Percentiles rank a stretch among this genome's conserved stretches.
phyloP scores from a whole-genome alignment of 2,888 invertebrate species.

The Aporophyla nigra region DNA sequence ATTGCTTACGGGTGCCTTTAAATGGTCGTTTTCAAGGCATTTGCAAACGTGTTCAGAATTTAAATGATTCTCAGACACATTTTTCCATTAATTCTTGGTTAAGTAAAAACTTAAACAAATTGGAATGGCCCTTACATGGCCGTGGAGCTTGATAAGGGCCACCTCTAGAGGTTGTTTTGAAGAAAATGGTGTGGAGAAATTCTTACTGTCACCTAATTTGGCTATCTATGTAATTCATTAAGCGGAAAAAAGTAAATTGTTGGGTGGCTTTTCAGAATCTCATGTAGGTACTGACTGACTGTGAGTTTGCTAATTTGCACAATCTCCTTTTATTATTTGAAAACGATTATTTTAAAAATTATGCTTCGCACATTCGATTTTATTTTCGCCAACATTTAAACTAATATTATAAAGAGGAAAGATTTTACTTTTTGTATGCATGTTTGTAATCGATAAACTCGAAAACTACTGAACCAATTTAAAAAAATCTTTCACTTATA shows the following conservation, averaged over 20 bases:
- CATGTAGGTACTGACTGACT: too few relatives aligned
- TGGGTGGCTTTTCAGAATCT: background rate
- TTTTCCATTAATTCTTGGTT: slow-evolving; percentile 32
- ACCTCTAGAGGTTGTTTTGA: background rate
- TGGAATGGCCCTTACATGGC: slow-evolving; percentile 15
- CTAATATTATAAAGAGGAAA: too few relatives aligned
- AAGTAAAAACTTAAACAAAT: slow-evolving; percentile 48
- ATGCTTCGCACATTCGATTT: background rate
- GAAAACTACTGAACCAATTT: too few relatives aligned
- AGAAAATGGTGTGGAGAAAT: background rate
- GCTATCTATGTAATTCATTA: background rate
- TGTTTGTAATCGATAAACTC: too few relatives aligned
- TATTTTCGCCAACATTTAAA: background rate
- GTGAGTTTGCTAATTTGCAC: background rate
- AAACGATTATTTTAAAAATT: background rate
- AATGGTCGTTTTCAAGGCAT: slow-evolving; percentile 57
- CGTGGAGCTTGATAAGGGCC: background rate
- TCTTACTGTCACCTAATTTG: background rate
- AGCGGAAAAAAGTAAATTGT: background rate
- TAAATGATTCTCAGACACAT: slow-evolving; percentile 33
- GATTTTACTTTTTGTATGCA: too few relatives aligned
- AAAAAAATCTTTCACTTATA: too few relatives aligned
- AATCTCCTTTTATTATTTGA: background rate
- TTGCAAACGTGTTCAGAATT: slow-evolving; percentile 56
- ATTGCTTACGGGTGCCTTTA: slow-evolving; percentile 54